These are phyloP conservation scores for Agonopterix alstromeriana DNA, from an alignment of 2,888 invertebrate species.

Conservation along the genomic window DNA sequence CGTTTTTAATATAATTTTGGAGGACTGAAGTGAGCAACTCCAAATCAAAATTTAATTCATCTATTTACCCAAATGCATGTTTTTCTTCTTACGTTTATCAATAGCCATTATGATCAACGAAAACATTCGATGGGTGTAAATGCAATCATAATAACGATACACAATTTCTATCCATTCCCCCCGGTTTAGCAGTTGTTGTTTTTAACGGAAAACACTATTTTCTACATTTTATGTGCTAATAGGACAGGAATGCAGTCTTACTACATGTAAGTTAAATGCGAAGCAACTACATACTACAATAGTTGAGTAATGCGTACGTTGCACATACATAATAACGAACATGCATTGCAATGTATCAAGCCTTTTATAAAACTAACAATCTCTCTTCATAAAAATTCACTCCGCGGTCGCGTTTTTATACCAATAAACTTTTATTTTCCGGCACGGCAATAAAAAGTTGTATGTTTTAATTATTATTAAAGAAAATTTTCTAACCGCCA, in stretches of 20 bases:
- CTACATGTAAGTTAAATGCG: constrained; percentile 20
- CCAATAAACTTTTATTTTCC: not conserved
- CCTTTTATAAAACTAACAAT: not conserved
- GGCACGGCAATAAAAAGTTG: not conserved
- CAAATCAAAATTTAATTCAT: no score
- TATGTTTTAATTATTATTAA: not conserved
- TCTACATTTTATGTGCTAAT: constrained; percentile 31
- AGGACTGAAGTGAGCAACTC: no score
- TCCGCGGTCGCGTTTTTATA: not conserved
- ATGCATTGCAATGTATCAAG: not conserved
- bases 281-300: constrained; percentile 16
- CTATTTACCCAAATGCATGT: no score
- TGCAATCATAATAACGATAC: no score
- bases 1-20: no score
- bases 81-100: no score
- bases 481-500: not conserved
- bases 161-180: not conserved
- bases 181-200: not conserved
- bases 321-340: constrained; percentile 4
- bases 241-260: constrained; percentile 33
- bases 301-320: constrained; percentile 7
- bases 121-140: no score
- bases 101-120: no score
- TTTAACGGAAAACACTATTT: constrained; percentile 12
- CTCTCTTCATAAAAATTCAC: no score